These are phyloP conservation scores for Catocala sponsa DNA, from an alignment of 2,888 invertebrate species.

Conservation along the genomic window DNA sequence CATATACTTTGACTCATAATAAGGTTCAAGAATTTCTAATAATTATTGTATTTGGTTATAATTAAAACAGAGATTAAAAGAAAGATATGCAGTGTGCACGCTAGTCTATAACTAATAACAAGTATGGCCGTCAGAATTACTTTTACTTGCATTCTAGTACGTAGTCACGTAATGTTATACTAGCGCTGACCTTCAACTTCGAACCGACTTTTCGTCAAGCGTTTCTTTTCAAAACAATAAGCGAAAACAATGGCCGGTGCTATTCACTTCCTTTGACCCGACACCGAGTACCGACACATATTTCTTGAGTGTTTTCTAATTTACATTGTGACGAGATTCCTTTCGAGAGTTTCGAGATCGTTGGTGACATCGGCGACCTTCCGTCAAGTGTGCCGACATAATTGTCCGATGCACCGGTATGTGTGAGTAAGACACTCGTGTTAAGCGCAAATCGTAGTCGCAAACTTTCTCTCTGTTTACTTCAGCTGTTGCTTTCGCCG, in stretches of 20 bases:
- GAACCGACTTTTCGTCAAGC: not conserved
- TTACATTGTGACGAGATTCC: not conserved
- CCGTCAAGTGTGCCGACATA: conserved; percentile 18
- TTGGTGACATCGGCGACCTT: not conserved
- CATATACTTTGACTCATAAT: no score
- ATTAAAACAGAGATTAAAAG: no score
- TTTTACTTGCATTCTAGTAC: no score
- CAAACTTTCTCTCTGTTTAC: conserved; percentile 45
- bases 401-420: not conserved
- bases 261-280: conserved; percentile 6
- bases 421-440: not conserved
- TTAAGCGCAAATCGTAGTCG: conserved; percentile 17
- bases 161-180: not conserved
- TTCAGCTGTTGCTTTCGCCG: conserved; percentile 35
- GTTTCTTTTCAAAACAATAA: not conserved
- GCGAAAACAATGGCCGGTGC: not conserved
- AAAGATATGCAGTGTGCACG: no score
- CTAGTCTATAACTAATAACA: no score
- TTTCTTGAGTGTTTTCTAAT: not conserved
- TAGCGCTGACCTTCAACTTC: not conserved
- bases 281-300: conserved; percentile 1
- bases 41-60: no score
- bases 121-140: no score
- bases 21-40: no score
- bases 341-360: no score